Base-by-base conservation (phyloP, 23 tunicate genomes). In the Styela clava region DNA sequence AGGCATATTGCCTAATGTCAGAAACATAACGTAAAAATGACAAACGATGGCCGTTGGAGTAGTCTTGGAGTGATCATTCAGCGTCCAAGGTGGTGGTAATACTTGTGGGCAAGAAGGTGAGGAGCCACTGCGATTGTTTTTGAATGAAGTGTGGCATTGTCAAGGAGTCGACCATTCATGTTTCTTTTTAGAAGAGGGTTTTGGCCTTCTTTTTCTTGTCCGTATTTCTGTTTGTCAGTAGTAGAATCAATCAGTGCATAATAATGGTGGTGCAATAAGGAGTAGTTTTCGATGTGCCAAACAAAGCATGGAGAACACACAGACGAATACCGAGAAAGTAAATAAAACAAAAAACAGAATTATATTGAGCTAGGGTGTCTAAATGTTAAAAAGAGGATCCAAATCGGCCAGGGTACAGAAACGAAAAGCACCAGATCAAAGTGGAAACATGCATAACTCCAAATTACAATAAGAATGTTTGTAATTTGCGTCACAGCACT, bases 171-270 rank as follows among this genome's bases (percentile, higher is more conserved):
- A 44, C 56, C 12, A 12, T 5, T 44, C 7, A 12, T 5, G 56
- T 5, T 44, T 44, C 73, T 22, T 23, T 34, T 76, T 63, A 85
- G 56, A 85, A 85, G 37, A 85, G 83, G 33, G 89, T 86, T 80
- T 86, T 86, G 62, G 89, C 83, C 71, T 86, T 86, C 62, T 74
- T 74, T 61, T 79, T 86, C 89, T 79, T 86, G 89, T 86, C 89
- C 84, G 69, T 26, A 30, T 74, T 72, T 80, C 89, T 86, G 84
- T 61, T 18, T 19, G 31, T 7, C 33, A 63, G 68, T 35, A 44
- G 56, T 30, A 51, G 3, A 72, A 73, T 62, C n/a, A n/a, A n/a
- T n/a, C n/a, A n/a, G n/a, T n/a, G n/a, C n/a, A n/a, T n/a, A n/a
- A n/a, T n/a, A n/a, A n/a, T 44, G 12, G 56, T 44, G 12, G 56